phyloP scores from a whole-genome alignment of 2,113 vertebrate species.

The Progne subis region DNA sequence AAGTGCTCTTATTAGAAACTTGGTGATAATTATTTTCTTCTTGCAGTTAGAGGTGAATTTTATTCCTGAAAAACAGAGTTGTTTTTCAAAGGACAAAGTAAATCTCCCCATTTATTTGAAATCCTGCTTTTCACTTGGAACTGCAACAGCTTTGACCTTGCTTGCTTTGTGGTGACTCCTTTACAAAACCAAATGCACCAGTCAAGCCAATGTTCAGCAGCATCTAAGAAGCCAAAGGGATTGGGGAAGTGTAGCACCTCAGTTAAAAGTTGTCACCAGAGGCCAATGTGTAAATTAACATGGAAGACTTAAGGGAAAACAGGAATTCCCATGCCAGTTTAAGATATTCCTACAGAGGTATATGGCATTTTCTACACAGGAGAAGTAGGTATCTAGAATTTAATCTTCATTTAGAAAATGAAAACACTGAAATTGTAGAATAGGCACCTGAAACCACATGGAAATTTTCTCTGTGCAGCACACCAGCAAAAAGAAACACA shows the following conservation, averaged over 20 bases:
- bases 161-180: not conserved
- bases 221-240: not conserved
- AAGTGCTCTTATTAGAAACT: not conserved
- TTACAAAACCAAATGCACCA: not conserved
- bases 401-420: not conserved
- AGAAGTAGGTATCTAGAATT: not conserved
- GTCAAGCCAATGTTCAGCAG: not conserved
- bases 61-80: not conserved
- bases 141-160: not conserved
- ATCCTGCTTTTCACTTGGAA: not conserved
- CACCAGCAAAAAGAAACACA: not conserved
- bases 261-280: not conserved
- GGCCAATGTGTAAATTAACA: not conserved
- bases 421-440: not conserved
- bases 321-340: not conserved
- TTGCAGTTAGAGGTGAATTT: not conserved
- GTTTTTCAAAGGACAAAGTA: not conserved
- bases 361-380: not conserved
- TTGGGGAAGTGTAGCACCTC: not conserved
- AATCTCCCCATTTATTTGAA: not conserved
- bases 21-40: not conserved
- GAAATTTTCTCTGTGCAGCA: not conserved
- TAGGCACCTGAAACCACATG: not conserved
- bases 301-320: not conserved
- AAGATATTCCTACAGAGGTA: not conserved